Base-by-base conservation (phyloP, 2,888 invertebrate species). In the Busseola fusca region DNA sequence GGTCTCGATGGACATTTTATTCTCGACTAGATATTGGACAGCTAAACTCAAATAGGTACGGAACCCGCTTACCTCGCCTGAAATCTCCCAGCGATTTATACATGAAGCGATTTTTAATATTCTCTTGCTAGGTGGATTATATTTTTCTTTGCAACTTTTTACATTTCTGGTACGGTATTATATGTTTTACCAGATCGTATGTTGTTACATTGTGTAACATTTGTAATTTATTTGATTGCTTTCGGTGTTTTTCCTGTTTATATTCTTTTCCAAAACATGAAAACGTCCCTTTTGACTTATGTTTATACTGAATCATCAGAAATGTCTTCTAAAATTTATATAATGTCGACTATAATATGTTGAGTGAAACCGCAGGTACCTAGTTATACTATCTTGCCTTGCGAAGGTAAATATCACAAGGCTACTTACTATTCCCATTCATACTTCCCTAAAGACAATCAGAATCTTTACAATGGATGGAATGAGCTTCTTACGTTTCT, bases 401-500 rank as follows among this genome's bases (percentile, higher is more conserved):
- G 1, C 1, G 62, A 72, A 56, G 21, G 70, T 45, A 62, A 69
- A 69, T 59, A 59, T 52, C 67, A 72, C 50, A 30, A 54, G 62
- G 68, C 64, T 57, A 67, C 58, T 65, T 64, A 60, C 58, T 64
- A 64, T 76, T 72, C 69, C 65, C 62, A 62, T 76, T 81, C 57
- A 80, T 65, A 78, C 69, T 63, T 76, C 45, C 60, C 62, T 21
- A 75, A 65, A 85, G 82, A 85, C 88, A 87, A 88, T 87, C 85
- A 83, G 74, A 70, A 81, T 77, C 77, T 81, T 82, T 78, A 88
- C 87, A 87, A 86, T 87, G 74, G 76, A 75, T 69, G 78, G 76
- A 84, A 84, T 84, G 86, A 86, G 86, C 81, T 80, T 78, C 66
- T 80, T 86, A 85, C 83, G 77, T 85, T 84, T 79, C 87, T 88